These are phyloP conservation scores for Leuciscus waleckii DNA, from an alignment of 2,797 vertebrate genomes.

Conservation along the genomic window DNA sequence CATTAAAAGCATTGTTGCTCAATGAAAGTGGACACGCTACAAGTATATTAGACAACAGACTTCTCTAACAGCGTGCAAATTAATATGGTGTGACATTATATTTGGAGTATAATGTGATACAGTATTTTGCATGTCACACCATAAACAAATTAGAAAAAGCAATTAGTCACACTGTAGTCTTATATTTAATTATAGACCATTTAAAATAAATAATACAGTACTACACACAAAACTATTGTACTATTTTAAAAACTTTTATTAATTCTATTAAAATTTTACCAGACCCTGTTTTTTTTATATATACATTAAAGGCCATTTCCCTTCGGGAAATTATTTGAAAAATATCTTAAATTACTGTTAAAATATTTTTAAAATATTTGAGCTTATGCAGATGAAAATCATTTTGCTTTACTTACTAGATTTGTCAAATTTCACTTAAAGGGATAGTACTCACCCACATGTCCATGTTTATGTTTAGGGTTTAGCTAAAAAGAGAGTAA, in stretches of 20 bases:
- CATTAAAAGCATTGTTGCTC: background rate
- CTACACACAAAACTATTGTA: background rate
- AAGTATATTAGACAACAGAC: background rate
- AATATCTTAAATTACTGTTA: too few relatives aligned
- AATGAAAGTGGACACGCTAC: background rate
- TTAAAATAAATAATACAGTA: background rate
- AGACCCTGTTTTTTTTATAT: background rate
- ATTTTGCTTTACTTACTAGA: too few relatives aligned
- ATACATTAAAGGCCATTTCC: background rate
- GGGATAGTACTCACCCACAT: too few relatives aligned
- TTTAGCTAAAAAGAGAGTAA: background rate
- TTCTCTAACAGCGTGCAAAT: background rate
- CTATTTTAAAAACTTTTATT: background rate
- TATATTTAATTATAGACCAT: background rate
- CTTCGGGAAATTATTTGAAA: too few relatives aligned
- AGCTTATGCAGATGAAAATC: too few relatives aligned
- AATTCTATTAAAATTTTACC: background rate
- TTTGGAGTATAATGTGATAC: background rate
- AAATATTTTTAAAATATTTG: too few relatives aligned
- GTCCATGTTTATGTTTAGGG: too few relatives aligned
- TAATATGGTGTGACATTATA: slow-evolving; percentile 3
- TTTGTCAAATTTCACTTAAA: too few relatives aligned
- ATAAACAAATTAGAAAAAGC: background rate
- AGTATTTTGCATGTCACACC: background rate
- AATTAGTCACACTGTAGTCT: background rate